Conservation (phyloP, 2,888 invertebrate genomes). For the Flexamia atlantica region DNA sequence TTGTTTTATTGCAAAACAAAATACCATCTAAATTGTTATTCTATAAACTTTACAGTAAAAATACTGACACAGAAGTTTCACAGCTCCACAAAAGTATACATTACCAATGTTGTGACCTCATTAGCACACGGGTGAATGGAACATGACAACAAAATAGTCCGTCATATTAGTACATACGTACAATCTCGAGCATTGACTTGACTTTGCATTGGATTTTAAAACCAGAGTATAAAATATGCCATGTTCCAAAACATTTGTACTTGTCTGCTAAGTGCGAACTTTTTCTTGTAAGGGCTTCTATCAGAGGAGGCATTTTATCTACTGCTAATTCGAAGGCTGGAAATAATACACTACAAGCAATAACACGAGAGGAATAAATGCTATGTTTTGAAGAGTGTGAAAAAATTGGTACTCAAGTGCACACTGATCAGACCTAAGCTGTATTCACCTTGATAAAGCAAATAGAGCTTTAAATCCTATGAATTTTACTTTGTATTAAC, state of each 20-base stretch:
- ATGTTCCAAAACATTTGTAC: constrained; percentile 16
- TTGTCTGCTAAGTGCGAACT: not conserved
- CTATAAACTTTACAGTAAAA: constrained; percentile 1
- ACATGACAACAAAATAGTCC: constrained; percentile 2
- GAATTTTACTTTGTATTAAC: no score
- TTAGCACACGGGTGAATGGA: not conserved
- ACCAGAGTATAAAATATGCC: constrained; percentile 24
- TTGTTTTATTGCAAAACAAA: constrained; percentile 29
- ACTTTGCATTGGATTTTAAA: not conserved
- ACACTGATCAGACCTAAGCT: no score
- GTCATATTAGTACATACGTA: not conserved
- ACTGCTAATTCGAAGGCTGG: no score
- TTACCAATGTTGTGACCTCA: not conserved
- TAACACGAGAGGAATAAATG: no score
- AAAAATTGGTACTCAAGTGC: no score
- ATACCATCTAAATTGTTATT: constrained; percentile 7
- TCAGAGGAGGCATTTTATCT: no score
- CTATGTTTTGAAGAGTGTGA: no score
- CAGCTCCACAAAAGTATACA: constrained; percentile 15
- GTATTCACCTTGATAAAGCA: no score
- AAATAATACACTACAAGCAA: no score
- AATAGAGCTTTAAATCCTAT: no score
- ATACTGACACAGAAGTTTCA: not conserved
- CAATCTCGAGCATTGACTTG: not conserved
- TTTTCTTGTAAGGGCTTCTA: no score